Conservation (phyloP, 1,140 invertebrate genomes). For the Harlomillsia oculata region DNA sequence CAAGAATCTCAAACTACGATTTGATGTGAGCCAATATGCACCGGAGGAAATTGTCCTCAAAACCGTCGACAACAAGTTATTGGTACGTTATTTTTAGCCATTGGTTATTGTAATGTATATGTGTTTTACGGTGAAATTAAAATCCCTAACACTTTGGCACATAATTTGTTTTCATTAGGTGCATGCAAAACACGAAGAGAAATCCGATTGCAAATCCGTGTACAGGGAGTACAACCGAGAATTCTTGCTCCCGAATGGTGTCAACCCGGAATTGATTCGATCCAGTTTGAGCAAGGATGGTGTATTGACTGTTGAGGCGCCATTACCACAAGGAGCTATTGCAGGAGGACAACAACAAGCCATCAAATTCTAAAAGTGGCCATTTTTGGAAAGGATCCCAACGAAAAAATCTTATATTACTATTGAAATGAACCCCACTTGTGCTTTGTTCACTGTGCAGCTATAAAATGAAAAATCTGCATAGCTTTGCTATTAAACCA, state of each 20-base stretch:
- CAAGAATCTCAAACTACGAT: conserved; percentile 79
- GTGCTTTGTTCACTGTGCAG: too few relatives aligned
- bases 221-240: conserved; percentile 93
- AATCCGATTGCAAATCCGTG: conserved; percentile 83
- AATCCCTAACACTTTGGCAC: background rate
- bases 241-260: conserved; percentile 85
- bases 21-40: conserved; percentile 83
- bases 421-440: too few relatives aligned
- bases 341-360: conserved; percentile 10
- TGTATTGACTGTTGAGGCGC: conserved; percentile 86
- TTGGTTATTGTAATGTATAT: background rate
- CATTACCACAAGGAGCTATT: conserved; percentile 51
- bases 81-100: conserved; percentile 53
- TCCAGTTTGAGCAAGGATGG: conserved; percentile 81
- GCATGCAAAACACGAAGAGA: conserved; percentile 92
- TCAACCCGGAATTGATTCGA: conserved; percentile 30
- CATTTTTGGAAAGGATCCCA: too few relatives aligned
- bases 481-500: too few relatives aligned
- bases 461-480: too few relatives aligned
- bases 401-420: too few relatives aligned
- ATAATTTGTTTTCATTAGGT: conserved; percentile 55
- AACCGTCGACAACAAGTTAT: conserved; percentile 88
- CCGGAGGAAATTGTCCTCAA: conserved; percentile 94
- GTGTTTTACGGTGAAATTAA: background rate
- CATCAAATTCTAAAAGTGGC: conserved; percentile 18